Base-by-base conservation (phyloP, 1,140 invertebrate genomes). In the Cecropterus lyciades region DNA sequence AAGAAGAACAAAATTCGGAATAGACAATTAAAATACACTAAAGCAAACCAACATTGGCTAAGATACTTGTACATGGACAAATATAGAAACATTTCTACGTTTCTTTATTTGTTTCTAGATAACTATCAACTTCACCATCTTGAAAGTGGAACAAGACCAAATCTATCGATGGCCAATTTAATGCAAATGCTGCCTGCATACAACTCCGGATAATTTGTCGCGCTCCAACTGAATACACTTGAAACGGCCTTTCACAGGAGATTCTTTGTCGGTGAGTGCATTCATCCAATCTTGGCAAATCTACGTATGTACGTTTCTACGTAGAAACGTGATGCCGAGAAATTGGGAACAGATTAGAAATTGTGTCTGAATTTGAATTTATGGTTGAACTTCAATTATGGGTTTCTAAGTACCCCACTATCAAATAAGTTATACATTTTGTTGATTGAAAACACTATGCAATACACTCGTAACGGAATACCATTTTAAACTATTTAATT, bases 111-210 rank as follows among this genome's bases (percentile, higher is more conserved):
- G n/a, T n/a, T n/a, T n/a, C n/a, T n/a, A n/a, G 30, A 33, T 10
- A 9, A 8, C 6, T 1, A 37, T 37, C 33, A 37, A 10, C 11
- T 10, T 37, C 11, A 10, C 10, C 65, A 55, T 65, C 46, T 70
- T 48, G 43, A 70, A 72, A 67, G 64, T 74, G 63, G 73, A 82
- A 80, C 77, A 72, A 73, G 80, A 75, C 72, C 80, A 69, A 63
- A 78, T 74, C 72, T 74, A 82, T 80, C 80, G 78, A 83, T 73
- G 72, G 67, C 57, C 75, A 84, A 83, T 85, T 84, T 80, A 72
- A 82, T 77, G 68, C 67, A 68, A 82, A 84, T 78, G 59, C 24
- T 65, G 63, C 67, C 52, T 60, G 72, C 59, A 62, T 46, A 59
- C 45, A 42, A 60, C 30, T 40, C 45, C 33, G 10, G 15, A 37